Percentiles rank a stretch among this genome's conserved stretches.
phyloP scores from a whole-genome alignment of 2,888 invertebrate genomes.

The Geotrupes spiniger region DNA sequence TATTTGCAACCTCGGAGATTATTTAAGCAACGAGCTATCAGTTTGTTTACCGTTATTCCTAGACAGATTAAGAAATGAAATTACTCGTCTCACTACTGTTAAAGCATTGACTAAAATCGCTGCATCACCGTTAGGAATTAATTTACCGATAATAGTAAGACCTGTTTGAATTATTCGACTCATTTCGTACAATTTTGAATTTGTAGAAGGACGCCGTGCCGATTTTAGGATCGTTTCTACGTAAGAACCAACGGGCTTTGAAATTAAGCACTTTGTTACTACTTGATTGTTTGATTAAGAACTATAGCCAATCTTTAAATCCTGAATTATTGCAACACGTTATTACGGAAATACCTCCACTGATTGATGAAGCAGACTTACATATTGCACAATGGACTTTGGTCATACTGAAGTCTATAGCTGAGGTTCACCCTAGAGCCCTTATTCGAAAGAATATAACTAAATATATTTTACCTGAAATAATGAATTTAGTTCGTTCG shows the following conservation, averaged over 20 bases:
- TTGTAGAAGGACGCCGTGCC: conserved; percentile 82
- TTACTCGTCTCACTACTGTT: conserved; percentile 93
- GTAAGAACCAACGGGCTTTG: conserved; percentile 94
- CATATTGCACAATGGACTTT: conserved; percentile 94
- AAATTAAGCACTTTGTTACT: conserved; percentile 88
- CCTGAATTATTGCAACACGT: conserved; percentile 73
- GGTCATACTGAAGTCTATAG: conserved; percentile 78
- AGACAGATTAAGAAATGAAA: conserved; percentile 94
- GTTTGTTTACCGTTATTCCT: conserved; percentile 91
- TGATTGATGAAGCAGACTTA: conserved; percentile 91
- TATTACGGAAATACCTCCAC: conserved; percentile 83
- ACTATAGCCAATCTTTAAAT: conserved; percentile 67
- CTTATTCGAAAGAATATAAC: conserved; percentile 62
- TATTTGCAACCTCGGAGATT: conserved; percentile 88
- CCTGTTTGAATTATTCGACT: conserved; percentile 14
- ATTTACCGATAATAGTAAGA: conserved; percentile 76
- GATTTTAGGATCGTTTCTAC: conserved; percentile 87
- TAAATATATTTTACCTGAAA: conserved; percentile 77
- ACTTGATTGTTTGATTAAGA: conserved; percentile 85
- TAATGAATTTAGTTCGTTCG: conserved; percentile 82
- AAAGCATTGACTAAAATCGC: conserved; percentile 95
- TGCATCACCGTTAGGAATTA: conserved; percentile 81
- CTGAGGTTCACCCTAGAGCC: conserved; percentile 74
- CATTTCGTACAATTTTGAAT: no score
- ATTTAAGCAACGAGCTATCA: conserved; percentile 73